phyloP scores from a whole-genome alignment of 2,113 vertebrate species.

The Otocyon megalotis region DNA sequence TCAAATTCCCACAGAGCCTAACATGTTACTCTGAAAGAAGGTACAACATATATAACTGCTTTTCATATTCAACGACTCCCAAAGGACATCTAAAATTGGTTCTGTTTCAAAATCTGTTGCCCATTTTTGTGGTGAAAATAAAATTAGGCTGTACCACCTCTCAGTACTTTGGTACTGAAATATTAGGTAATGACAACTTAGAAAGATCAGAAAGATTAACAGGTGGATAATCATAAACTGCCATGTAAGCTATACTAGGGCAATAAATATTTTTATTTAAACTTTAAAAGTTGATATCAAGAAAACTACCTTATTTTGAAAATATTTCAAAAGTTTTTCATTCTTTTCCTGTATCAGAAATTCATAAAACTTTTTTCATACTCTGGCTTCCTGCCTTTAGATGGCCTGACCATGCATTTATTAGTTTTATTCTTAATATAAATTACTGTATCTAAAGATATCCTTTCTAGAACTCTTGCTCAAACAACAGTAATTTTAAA shows the following conservation, averaged over 20 bases:
- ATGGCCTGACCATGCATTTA: not conserved
- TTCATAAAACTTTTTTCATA: not conserved
- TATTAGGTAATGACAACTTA: not conserved
- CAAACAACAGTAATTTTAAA: not conserved
- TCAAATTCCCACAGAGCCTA: not conserved
- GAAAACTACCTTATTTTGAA: not conserved
- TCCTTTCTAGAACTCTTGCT: not conserved
- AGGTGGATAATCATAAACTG: not conserved
- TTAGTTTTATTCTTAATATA: not conserved
- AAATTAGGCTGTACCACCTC: not conserved
- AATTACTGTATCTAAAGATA: not conserved
- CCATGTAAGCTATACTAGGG: not conserved
- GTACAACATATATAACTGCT: not conserved
- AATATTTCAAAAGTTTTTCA: not conserved
- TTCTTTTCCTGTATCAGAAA: not conserved
- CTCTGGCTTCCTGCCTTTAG: not conserved
- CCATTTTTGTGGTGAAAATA: not conserved
- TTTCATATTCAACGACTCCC: not conserved
- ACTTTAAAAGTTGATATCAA: not conserved
- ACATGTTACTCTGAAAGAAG: not conserved
- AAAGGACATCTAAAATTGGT: not conserved
- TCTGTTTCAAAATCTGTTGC: not conserved
- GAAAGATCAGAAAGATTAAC: not conserved
- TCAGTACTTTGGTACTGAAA: not conserved
- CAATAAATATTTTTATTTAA: slow-evolving; percentile 36